Percentiles rank a stretch among this genome's conserved stretches.
These are phyloP conservation scores for Corvus moneduloides DNA, from an alignment of 2,113 vertebrate genomes.

Conservation along the genomic window DNA sequence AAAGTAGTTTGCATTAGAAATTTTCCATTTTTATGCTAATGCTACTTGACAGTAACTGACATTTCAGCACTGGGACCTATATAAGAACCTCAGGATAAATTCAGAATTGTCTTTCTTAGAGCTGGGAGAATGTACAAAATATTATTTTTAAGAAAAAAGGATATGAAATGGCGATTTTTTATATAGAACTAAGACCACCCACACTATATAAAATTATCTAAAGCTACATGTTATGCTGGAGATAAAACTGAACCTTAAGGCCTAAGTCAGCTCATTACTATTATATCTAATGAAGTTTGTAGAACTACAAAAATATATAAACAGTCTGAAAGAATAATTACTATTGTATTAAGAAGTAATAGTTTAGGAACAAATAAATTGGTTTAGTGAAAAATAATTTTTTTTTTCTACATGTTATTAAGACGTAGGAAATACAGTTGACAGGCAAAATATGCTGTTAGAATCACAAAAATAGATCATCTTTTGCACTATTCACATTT, in stretches of 20 bases:
- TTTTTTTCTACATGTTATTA: neutral
- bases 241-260: neutral
- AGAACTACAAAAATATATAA: neutral
- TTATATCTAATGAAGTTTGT: neutral
- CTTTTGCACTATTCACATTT: neutral
- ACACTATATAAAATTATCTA: neutral
- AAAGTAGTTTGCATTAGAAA: neutral
- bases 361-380: neutral
- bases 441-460: neutral
- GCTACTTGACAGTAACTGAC: neutral
- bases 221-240: neutral
- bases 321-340: neutral
- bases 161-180: neutral
- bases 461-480: neutral
- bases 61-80: neutral
- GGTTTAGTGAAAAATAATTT: neutral
- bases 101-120: neutral
- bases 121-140: neutral
- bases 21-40: neutral
- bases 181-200: neutral
- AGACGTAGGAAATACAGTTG: neutral
- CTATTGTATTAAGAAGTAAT: neutral
- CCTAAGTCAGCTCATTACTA: neutral
- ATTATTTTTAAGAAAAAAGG: neutral
- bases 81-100: neutral